phyloP scores from a whole-genome alignment of 2,797 vertebrate genomes.

The Erpetoichthys calabaricus region DNA sequence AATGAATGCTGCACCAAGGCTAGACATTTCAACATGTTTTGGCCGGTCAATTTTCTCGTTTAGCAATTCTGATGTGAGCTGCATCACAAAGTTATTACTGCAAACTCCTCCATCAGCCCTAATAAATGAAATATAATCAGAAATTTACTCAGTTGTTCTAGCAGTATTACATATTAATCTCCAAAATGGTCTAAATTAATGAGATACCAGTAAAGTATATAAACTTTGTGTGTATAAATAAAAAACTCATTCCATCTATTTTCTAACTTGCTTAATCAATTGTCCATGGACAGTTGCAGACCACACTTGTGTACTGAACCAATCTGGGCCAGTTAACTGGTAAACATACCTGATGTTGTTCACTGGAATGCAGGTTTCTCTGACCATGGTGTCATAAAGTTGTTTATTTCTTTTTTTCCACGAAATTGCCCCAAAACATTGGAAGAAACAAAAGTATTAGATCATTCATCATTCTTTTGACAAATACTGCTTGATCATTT shows the following conservation, averaged over 20 bases:
- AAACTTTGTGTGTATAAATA: no score
- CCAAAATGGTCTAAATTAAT: neutral
- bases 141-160: neutral
- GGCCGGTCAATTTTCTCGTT: constrained; percentile 59
- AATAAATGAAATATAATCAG: constrained; percentile 4
- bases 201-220: neutral
- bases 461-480: no score
- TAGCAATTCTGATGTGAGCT: constrained; percentile 87
- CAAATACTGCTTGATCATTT: no score
- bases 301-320: neutral
- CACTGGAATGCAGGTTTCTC: constrained; percentile 65
- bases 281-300: no score
- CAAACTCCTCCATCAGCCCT: constrained; percentile 89
- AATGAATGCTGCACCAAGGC: constrained; percentile 77
- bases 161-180: neutral
- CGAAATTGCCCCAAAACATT: no score
- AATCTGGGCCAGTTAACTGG: no score
- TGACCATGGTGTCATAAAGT: constrained; percentile 72
- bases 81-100: constrained; percentile 82
- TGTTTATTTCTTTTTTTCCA: constrained; percentile 68
- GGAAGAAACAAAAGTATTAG: no score
- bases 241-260: no score
- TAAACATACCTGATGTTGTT: constrained; percentile 63
- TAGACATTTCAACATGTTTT: constrained; percentile 70
- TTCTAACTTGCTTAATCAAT: no score